Percentiles rank a stretch among this genome's conserved stretches.
phyloP scores from a whole-genome alignment of 1,140 invertebrate genomes.

The Diorhabda sublineata region DNA sequence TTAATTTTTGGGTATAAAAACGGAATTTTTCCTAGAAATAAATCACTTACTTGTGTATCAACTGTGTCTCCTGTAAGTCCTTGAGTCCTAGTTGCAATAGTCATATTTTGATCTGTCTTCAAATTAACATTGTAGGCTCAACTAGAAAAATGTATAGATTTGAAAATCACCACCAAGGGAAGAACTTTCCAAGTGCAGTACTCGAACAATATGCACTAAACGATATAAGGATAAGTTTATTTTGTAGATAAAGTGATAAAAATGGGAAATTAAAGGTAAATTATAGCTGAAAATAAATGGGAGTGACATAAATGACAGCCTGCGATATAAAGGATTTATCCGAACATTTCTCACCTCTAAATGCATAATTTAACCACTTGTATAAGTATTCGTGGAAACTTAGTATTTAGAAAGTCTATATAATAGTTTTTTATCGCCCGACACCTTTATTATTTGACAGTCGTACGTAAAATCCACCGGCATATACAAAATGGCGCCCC shows the following conservation, averaged over 20 bases:
- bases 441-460: slow-evolving; percentile 37
- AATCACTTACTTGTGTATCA: slow-evolving; percentile 52
- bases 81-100: slow-evolving; percentile 61
- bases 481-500: slow-evolving; percentile 46
- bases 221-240: no score
- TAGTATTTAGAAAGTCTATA: slow-evolving; percentile 18
- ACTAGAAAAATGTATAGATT: slow-evolving; percentile 24
- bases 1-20: no score
- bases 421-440: slow-evolving; percentile 18
- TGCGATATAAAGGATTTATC: slow-evolving; percentile 18
- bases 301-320: slow-evolving; percentile 39
- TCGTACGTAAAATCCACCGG: slow-evolving; percentile 42
- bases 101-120: slow-evolving; percentile 49
- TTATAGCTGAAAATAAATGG: slow-evolving; percentile 39
- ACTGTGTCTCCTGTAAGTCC: slow-evolving; percentile 56
- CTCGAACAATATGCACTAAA: no score
- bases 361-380: slow-evolving; percentile 1
- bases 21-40: neutral
- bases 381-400: slow-evolving; percentile 2
- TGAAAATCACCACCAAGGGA: no score
- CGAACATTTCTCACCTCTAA: slow-evolving; percentile 15
- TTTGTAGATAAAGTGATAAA: no score
- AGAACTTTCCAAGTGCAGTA: no score
- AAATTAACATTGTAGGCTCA: slow-evolving; percentile 34
- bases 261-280: slow-evolving; percentile 20